These are phyloP conservation scores for Rhingia rostrata DNA, from an alignment of 2,888 invertebrate species.

Conservation along the genomic window DNA sequence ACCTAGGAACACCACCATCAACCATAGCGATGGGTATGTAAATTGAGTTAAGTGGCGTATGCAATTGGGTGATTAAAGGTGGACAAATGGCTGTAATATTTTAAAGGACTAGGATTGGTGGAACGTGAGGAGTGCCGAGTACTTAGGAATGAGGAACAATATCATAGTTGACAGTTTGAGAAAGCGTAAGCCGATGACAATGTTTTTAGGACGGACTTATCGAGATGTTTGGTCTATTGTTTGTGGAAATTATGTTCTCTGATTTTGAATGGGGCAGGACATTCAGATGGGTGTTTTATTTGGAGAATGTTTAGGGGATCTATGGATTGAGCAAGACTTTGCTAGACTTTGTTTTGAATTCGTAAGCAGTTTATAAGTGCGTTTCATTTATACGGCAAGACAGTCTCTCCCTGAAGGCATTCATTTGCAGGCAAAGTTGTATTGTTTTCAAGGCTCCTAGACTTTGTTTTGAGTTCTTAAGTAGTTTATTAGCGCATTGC, in stretches of 20 bases:
- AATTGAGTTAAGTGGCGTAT: constrained; percentile 71
- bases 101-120: constrained; percentile 43
- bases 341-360: too few relatives aligned
- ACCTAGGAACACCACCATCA: constrained; percentile 28
- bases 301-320: too few relatives aligned
- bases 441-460: too few relatives aligned
- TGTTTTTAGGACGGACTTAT: background rate
- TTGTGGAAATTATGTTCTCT: background rate
- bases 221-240: background rate
- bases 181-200: background rate
- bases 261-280: background rate
- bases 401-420: too few relatives aligned
- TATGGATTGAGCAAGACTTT: too few relatives aligned
- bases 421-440: too few relatives aligned
- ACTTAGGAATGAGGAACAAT: background rate
- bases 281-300: background rate
- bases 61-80: constrained; percentile 73
- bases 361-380: too few relatives aligned
- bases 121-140: background rate
- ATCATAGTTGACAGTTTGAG: constrained; percentile 1
- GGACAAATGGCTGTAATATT: constrained; percentile 69
- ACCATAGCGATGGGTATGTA: constrained; percentile 61
- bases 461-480: too few relatives aligned
- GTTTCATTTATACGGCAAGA: too few relatives aligned
- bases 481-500: too few relatives aligned